Evolutionary conservation across 2,797 vertebrate species (phyloP).

Genomic region (Anomalospiza imberbis): DNA sequence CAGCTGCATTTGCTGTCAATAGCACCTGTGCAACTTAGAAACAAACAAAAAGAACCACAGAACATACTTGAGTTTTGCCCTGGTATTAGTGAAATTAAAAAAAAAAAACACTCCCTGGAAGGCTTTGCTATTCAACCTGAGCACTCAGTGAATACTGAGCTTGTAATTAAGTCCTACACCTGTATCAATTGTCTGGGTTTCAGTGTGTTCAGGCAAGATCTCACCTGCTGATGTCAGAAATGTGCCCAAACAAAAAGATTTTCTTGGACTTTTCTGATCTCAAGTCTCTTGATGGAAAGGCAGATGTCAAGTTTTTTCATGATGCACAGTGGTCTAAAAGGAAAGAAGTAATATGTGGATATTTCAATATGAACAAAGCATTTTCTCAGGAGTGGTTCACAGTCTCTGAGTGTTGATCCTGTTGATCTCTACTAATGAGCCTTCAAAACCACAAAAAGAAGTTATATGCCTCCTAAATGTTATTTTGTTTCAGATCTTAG

Average conservation of each 20-base stretch:
- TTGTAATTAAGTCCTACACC: fast-evolving
- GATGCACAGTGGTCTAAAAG: background rate
- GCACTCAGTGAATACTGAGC: background rate
- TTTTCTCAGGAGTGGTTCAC: background rate
- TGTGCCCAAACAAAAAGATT: background rate
- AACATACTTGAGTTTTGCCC: background rate
- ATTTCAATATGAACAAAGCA: background rate
- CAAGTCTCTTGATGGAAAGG: background rate
- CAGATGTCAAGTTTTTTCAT: background rate
- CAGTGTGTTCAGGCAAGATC: fast-evolving
- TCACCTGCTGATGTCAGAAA: background rate
- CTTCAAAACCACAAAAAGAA: background rate
- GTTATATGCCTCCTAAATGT: background rate
- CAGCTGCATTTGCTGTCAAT: background rate
- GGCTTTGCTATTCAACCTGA: background rate
- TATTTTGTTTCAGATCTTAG: background rate
- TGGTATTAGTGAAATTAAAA: background rate
- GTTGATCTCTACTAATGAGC: background rate
- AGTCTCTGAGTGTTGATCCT: background rate
- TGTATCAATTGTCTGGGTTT: background rate
- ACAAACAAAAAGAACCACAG: background rate
- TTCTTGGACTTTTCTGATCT: background rate
- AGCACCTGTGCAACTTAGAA: background rate
- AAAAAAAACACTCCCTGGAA: background rate
- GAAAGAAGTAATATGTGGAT: background rate